A percentile compares a stretch with the other conserved stretches of the same genome.
phyloP scores from a whole-genome alignment of 30 jellyfish, hydroid and myxozoan species.

The Sanderia malayensis region DNA sequence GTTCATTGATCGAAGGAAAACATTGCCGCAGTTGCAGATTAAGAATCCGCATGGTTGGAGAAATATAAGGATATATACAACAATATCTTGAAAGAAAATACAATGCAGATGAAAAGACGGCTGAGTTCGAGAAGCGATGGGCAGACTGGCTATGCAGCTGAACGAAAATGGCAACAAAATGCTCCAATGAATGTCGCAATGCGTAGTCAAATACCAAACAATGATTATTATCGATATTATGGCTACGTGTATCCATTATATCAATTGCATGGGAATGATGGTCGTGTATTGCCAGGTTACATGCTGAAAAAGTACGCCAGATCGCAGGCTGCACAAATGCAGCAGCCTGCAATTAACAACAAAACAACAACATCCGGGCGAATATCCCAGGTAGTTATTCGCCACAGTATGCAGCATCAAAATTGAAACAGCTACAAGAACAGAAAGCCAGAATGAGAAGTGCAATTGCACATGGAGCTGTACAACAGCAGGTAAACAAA shows the following conservation, averaged over 20 bases:
- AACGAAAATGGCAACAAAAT: background rate
- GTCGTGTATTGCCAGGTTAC: background rate
- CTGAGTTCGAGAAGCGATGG: background rate
- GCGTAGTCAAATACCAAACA: constrained; percentile 10
- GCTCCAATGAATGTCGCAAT: background rate
- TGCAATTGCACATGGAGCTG: no score
- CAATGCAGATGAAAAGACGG: background rate
- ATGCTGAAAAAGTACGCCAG: background rate
- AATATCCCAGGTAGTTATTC: no score
- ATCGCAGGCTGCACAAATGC: background rate
- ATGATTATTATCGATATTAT: constrained; percentile 14
- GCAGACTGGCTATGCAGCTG: background rate
- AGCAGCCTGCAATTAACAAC: background rate
- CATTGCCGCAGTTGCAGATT: background rate
- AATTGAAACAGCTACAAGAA: no score
- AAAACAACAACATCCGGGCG: no score
- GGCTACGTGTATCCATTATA: constrained; percentile 48
- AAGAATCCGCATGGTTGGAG: background rate
- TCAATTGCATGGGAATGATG: constrained; percentile 39
- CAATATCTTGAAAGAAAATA: background rate
- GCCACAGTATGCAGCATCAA: no score
- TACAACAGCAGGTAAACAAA: no score
- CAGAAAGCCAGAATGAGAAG: no score
- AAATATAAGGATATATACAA: background rate
- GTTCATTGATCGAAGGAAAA: background rate